A percentile compares a stretch with the other conserved stretches of the same genome.
phyloP scores from a whole-genome alignment of 2,888 invertebrate genomes.

The Lissonota sp. region DNA sequence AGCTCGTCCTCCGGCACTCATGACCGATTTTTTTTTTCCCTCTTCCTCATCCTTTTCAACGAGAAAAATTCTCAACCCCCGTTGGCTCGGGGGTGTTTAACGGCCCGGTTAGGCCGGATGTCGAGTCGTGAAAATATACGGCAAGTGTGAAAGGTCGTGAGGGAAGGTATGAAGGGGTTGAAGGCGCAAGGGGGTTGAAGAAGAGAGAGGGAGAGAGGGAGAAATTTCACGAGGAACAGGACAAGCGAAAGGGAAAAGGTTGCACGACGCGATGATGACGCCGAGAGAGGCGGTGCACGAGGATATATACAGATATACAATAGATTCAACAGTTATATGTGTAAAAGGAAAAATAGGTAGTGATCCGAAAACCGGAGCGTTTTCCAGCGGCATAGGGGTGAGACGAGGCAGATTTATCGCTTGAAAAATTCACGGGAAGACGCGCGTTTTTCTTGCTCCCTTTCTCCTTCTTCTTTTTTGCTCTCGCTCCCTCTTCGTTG shows the following conservation, averaged over 20 bases:
- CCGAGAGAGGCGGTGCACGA: constrained; percentile 8
- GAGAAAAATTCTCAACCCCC: constrained; percentile 4
- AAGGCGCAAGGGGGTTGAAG: background rate
- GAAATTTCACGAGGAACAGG: constrained; percentile 25
- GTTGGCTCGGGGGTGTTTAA: constrained; percentile 41
- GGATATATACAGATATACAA: constrained; percentile 15
- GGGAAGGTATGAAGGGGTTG: background rate
- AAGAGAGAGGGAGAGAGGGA: background rate
- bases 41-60: constrained; percentile 41
- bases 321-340: constrained; percentile 1
- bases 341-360: constrained; percentile 1
- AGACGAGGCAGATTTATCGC: constrained; percentile 73
- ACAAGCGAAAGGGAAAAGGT: constrained; percentile 33
- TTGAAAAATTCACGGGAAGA: constrained; percentile 74
- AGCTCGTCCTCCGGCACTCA: constrained; percentile 4
- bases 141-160: constrained; percentile 26
- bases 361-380: constrained; percentile 30
- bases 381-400: constrained; percentile 46
- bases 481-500: constrained; percentile 4
- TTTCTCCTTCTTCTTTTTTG: background rate
- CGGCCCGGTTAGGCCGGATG: constrained; percentile 63
- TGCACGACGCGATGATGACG: constrained; percentile 29
- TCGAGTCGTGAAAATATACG: constrained; percentile 56
- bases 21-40: too few relatives aligned
- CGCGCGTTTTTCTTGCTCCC: constrained; percentile 38